These are phyloP conservation scores for Panopea generosa DNA, from an alignment of 2,888 invertebrate species.

Conservation along the genomic window DNA sequence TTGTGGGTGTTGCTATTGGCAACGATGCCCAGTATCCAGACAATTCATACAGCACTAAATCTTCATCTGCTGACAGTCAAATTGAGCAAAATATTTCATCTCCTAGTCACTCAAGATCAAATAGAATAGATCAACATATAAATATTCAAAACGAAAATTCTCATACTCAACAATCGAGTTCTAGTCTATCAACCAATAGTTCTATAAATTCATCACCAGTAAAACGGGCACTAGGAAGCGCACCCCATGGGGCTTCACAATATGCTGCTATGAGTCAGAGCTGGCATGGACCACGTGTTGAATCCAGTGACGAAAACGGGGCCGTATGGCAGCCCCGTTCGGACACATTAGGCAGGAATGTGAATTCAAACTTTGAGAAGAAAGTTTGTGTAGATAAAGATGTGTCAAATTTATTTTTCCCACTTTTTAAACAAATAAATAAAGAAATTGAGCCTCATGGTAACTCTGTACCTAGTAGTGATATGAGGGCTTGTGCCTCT, in stretches of 20 bases:
- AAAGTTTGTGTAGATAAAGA: constrained; percentile 51
- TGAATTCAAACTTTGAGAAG: constrained; percentile 46
- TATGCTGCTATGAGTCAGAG: constrained; percentile 42
- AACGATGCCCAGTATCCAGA: constrained; percentile 74
- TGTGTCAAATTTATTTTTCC: constrained; percentile 54
- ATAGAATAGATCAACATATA: background rate
- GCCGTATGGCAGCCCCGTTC: constrained; percentile 22
- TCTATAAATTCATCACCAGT: background rate
- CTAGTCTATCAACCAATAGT: background rate
- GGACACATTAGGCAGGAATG: constrained; percentile 52
- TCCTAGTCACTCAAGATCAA: background rate
- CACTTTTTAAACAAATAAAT: constrained; percentile 39
- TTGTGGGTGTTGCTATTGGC: constrained; percentile 49
- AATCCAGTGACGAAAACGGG: constrained; percentile 47
- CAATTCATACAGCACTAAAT: constrained; percentile 37
- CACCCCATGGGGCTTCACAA: too few species aligned
- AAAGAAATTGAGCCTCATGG: constrained; percentile 12
- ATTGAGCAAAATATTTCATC: background rate
- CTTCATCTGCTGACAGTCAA: background rate
- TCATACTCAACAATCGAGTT: background rate
- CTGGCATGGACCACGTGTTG: constrained; percentile 44
- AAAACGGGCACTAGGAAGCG: background rate
- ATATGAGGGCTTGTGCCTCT: constrained; percentile 57
- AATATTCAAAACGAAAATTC: background rate
- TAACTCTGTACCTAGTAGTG: constrained; percentile 45